Conservation (phyloP, 2,888 invertebrate genomes). For the Pachliopta kotzebuea region DNA sequence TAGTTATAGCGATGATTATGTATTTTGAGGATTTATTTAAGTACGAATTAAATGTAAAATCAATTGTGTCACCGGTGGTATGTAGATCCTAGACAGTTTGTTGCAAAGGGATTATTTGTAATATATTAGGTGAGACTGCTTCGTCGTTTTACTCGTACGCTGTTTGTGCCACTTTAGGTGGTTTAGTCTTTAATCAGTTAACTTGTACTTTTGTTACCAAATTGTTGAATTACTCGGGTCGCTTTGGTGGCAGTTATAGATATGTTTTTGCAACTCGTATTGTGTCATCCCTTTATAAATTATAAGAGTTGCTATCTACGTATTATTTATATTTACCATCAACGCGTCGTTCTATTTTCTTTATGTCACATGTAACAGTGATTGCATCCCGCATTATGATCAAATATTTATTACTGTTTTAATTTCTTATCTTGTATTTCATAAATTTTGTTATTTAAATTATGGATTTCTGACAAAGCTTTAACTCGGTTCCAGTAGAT, state of each 20-base stretch:
- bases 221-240: slow-evolving; percentile 75
- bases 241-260: slow-evolving; percentile 71
- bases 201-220: slow-evolving; percentile 79
- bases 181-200: slow-evolving; percentile 69
- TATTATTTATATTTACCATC: slow-evolving; percentile 50
- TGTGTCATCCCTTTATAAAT: slow-evolving; percentile 40
- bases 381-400: slow-evolving; percentile 69
- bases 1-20: slow-evolving; percentile 75
- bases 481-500: slow-evolving; percentile 81
- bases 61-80: slow-evolving; percentile 72
- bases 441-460: slow-evolving; percentile 78
- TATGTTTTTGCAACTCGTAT: slow-evolving; percentile 49
- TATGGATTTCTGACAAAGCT: slow-evolving; percentile 79
- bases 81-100: slow-evolving; percentile 78
- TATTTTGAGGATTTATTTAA: slow-evolving; percentile 69
- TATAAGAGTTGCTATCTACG: slow-evolving; percentile 33
- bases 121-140: slow-evolving; percentile 81
- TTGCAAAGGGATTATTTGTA: slow-evolving; percentile 68
- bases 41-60: slow-evolving; percentile 65
- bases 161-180: slow-evolving; percentile 56
- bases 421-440: slow-evolving; percentile 74
- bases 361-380: slow-evolving; percentile 44
- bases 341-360: slow-evolving; percentile 50
- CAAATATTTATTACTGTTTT: slow-evolving; percentile 79
- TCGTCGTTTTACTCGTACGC: slow-evolving; percentile 78